Conservation (phyloP, 2,797 vertebrate genomes). For the Spinibarbus caldwelli region DNA sequence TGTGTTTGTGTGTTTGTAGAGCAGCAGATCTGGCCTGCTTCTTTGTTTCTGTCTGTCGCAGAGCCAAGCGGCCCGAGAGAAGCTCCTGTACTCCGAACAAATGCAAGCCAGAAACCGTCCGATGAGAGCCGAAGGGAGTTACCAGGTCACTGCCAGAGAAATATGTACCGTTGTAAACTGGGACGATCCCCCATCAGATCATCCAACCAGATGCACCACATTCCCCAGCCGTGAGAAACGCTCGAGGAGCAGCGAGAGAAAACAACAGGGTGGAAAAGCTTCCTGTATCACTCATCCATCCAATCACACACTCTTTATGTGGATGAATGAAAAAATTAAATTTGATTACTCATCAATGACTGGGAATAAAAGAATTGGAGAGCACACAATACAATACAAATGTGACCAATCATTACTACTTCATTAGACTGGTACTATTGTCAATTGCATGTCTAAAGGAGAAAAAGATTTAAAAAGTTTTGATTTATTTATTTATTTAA, state of each 20-base stretch:
- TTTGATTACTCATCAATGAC: slow-evolving; percentile 42
- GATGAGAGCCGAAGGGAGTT: not conserved
- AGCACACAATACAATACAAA: not conserved
- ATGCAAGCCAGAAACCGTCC: not conserved
- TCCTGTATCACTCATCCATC: not conserved
- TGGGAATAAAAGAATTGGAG: not conserved
- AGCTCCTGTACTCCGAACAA: slow-evolving; percentile 49
- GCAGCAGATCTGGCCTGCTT: slow-evolving; percentile 49
- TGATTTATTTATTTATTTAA: no score
- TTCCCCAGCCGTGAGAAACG: slow-evolving; percentile 35
- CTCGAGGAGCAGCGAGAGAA: not conserved
- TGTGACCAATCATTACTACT: not conserved
- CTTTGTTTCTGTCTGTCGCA: slow-evolving; percentile 47
- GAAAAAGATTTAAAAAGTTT: not conserved
- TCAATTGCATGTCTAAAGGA: not conserved
- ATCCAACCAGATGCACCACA: slow-evolving; percentile 34
- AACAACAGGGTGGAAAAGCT: not conserved
- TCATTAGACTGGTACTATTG: not conserved
- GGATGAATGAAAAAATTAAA: not conserved
- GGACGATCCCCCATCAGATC: not conserved
- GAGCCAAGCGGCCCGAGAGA: no score
- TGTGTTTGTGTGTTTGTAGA: slow-evolving; percentile 33
- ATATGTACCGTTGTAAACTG: slow-evolving; percentile 2
- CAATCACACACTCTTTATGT: not conserved
- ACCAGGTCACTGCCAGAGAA: not conserved